These are phyloP conservation scores for Zapus hudsonius DNA, from an alignment of 2,113 vertebrate genomes.

Conservation along the genomic window DNA sequence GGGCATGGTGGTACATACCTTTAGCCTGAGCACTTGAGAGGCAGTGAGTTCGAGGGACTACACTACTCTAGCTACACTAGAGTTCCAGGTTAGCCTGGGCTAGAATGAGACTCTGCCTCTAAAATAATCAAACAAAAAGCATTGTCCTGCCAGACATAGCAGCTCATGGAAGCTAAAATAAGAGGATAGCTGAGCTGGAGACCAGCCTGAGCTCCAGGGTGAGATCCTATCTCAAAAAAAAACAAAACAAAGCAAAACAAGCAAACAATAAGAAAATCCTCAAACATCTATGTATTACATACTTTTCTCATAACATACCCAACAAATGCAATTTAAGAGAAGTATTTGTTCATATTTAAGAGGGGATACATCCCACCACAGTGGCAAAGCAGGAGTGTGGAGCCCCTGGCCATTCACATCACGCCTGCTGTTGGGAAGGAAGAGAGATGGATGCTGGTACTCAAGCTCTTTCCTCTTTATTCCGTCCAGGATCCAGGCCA, in stretches of 20 bases:
- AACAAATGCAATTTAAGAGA: neutral
- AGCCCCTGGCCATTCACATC: neutral
- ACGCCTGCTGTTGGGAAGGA: neutral
- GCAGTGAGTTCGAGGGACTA: too few relatives aligned
- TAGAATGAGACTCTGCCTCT: too few relatives aligned
- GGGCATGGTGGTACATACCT: too few relatives aligned
- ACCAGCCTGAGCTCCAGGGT: neutral
- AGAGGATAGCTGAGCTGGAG: neutral
- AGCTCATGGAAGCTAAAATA: too few relatives aligned
- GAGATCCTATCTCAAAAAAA: neutral
- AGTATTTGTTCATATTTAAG: neutral
- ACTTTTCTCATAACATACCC: neutral
- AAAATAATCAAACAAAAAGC: too few relatives aligned
- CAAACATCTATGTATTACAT: too few relatives aligned
- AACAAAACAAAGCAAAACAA: neutral
- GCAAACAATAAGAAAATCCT: too few relatives aligned
- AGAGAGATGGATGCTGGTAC: neutral
- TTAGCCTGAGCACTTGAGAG: too few relatives aligned
- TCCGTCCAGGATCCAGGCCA: neutral
- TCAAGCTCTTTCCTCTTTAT: neutral
- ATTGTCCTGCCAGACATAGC: too few relatives aligned
- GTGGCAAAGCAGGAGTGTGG: neutral
- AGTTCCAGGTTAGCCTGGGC: too few relatives aligned
- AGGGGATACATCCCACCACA: neutral
- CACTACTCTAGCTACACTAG: too few relatives aligned